phyloP scores from a whole-genome alignment of 1,140 invertebrate genomes.

The Drosophila ogumai region DNA sequence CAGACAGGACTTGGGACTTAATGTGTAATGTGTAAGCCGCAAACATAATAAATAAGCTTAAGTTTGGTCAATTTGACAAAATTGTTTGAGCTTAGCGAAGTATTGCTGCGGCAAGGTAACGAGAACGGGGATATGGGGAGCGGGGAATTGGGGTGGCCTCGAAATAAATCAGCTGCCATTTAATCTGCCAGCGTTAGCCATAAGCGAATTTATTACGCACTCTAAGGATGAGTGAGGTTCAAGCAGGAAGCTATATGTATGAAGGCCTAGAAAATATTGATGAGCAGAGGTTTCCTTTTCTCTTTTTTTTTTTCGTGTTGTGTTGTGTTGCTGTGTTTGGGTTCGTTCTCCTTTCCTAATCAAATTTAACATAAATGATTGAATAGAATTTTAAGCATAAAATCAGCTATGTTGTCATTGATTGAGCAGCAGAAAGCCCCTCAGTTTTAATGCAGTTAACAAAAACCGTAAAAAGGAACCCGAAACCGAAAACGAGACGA shows the following conservation, averaged over 20 bases:
- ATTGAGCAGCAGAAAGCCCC: constrained; percentile 54
- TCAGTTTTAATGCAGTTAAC: constrained; percentile 37
- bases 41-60: constrained; percentile 83
- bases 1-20: constrained; percentile 54
- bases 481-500: constrained; percentile 13
- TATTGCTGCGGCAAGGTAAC: constrained; percentile 34
- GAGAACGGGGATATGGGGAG: background rate
- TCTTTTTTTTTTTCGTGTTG: background rate
- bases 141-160: constrained; percentile 8
- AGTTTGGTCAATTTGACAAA: constrained; percentile 83
- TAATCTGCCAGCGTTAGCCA: constrained; percentile 71
- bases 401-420: constrained; percentile 70
- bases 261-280: constrained; percentile 57
- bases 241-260: constrained; percentile 21
- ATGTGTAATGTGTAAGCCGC: constrained; percentile 77
- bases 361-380: constrained; percentile 82
- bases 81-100: constrained; percentile 76
- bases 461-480: constrained; percentile 14
- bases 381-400: constrained; percentile 77
- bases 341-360: constrained; percentile 58
- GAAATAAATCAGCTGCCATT: constrained; percentile 80
- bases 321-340: constrained; percentile 31
- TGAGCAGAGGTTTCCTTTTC: constrained; percentile 44
- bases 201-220: constrained; percentile 79
- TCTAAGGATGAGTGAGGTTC: constrained; percentile 15